Conservation (phyloP, 2,797 vertebrate species). For the Brotula barbata region DNA sequence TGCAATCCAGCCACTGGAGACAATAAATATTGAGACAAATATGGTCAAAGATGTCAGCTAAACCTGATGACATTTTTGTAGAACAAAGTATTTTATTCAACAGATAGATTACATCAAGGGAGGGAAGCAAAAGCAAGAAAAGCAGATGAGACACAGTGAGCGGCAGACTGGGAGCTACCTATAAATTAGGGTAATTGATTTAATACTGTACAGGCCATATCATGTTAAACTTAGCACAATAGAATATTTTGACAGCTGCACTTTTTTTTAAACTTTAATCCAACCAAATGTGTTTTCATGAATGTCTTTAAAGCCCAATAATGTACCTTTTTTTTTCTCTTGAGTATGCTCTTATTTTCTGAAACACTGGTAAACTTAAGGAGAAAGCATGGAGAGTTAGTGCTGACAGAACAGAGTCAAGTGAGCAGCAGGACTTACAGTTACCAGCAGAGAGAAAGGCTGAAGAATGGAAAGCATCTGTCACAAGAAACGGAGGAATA, state of each 20-base stretch:
- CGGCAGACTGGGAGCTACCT: not conserved
- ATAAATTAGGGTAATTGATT: no score
- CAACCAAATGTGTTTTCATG: not conserved
- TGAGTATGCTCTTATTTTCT: no score
- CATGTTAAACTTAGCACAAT: no score
- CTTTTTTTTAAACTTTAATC: no score
- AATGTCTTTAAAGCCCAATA: no score
- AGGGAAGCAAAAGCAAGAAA: constrained; percentile 5
- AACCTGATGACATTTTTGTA: not conserved
- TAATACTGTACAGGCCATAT: no score
- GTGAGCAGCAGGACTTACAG: constrained; percentile 60
- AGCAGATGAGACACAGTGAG: not conserved
- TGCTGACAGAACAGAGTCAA: constrained; percentile 14
- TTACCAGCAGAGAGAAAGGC: constrained; percentile 56
- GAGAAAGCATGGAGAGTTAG: not conserved
- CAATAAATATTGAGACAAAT: constrained; percentile 23
- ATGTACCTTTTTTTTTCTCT: not conserved
- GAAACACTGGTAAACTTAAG: no score
- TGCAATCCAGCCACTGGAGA: constrained; percentile 89
- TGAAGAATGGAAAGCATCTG: constrained; percentile 66
- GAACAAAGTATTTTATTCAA: no score
- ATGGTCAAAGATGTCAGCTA: not conserved
- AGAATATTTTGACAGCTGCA: no score
- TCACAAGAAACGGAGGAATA: constrained; percentile 46
- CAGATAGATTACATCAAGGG: not conserved